Conservation (phyloP, 1,140 invertebrate species). For the Drosophila varians region DNA sequence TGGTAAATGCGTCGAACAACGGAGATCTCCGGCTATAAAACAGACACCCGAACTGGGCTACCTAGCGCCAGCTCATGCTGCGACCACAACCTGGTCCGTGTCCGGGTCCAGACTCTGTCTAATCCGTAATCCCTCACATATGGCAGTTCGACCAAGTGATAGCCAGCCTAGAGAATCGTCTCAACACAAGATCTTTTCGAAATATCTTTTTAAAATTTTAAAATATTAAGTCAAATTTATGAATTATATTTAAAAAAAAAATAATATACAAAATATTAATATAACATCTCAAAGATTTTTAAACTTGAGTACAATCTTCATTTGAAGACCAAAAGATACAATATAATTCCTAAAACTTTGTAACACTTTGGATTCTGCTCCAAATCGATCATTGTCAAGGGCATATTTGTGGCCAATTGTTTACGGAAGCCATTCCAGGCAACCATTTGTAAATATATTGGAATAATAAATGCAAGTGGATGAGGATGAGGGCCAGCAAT, state of each 20-base stretch:
- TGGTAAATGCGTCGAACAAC: slow-evolving; percentile 63
- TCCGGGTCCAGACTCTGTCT: not conserved
- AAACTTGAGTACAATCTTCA: no score
- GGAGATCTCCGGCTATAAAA: slow-evolving; percentile 66
- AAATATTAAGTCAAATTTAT: no score
- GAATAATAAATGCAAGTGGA: slow-evolving; percentile 31
- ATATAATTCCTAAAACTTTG: not conserved
- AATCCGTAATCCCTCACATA: slow-evolving; percentile 57
- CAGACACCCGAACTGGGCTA: slow-evolving; percentile 65
- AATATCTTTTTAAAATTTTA: no score
- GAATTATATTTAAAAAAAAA: no score
- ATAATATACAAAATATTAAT: no score
- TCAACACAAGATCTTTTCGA: no score
- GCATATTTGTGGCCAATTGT: slow-evolving; percentile 15
- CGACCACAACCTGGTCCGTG: slow-evolving; percentile 21
- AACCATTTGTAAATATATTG: slow-evolving; percentile 24
- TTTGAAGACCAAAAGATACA: not conserved
- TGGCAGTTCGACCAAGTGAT: slow-evolving; percentile 20
- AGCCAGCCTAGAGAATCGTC: not conserved
- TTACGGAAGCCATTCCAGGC: slow-evolving; percentile 36
- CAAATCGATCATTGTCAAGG: slow-evolving; percentile 32
- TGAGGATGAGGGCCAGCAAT: slow-evolving; percentile 9
- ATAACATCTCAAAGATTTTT: no score
- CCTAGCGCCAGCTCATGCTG: slow-evolving; percentile 76
- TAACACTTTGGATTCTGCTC: not conserved